Percentiles rank a stretch among this genome's conserved stretches.
Conservation (phyloP, 2,797 vertebrate species). For the Sciurus vulgaris region DNA sequence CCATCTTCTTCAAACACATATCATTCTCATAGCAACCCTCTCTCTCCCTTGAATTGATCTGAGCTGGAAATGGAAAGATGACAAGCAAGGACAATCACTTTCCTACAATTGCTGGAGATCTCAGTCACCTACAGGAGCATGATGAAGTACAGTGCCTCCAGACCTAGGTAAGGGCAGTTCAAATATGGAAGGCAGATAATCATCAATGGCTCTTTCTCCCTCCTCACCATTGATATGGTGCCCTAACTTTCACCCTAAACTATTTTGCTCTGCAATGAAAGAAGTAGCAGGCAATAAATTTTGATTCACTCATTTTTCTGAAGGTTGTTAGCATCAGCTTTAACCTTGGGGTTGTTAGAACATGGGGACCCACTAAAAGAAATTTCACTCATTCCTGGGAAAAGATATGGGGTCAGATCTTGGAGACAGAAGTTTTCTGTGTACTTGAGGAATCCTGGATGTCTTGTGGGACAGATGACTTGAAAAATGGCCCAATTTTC, state of each 20-base stretch:
- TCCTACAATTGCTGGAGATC: background rate
- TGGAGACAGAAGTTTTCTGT: background rate
- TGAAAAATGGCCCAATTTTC: background rate
- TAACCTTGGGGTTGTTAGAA: background rate
- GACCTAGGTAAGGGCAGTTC: background rate
- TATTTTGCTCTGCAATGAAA: background rate
- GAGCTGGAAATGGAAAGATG: background rate
- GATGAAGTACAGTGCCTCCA: no score
- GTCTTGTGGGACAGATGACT: background rate
- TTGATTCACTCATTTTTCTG: background rate
- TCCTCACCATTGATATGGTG: background rate
- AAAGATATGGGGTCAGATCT: background rate
- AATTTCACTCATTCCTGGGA: background rate
- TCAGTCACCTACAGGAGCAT: background rate
- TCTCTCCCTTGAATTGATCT: background rate
- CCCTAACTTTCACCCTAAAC: background rate
- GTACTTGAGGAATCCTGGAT: background rate
- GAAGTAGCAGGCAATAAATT: background rate
- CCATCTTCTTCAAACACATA: background rate
- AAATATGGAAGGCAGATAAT: fast-evolving
- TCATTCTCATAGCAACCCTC: background rate
- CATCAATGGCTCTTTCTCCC: background rate
- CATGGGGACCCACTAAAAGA: background rate
- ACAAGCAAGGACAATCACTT: background rate
- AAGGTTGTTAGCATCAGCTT: background rate